Base-by-base conservation (phyloP, 2,888 invertebrate genomes). In the Tricholauxania praeusta region DNA sequence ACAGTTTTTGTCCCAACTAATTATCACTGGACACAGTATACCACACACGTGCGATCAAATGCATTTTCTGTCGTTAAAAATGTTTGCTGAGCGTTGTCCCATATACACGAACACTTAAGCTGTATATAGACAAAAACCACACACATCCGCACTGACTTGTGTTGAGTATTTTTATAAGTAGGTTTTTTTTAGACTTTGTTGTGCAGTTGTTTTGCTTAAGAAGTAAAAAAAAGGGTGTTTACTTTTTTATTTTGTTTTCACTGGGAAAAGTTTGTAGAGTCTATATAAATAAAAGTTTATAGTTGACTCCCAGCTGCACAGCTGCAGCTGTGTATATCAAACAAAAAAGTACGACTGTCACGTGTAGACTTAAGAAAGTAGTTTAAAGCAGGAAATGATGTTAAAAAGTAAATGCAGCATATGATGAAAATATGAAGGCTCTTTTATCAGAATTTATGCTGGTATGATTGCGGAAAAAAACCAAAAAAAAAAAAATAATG, bases 321-420 rank as follows among this genome's bases (percentile, higher is more conserved):
- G 55, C 19, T 28, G 28, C 57, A 57, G 57, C 28, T 28, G 28
- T 28, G 28, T 15, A 19, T 22, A 12, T 12, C 15, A 57, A 4
- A 57, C 19, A 57, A 12, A 57, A 12, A 17, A 57, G 22, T 19
- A 28, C 28, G 12, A 22, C 28, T 57, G 57, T 57, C 28, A 28
- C 22, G 57, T 57, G 14, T 57, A 19, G 57, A 57, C 57, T 28
- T 57, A 57, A 28, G 57, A 57, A 57, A 57, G 57, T n/a, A 57
- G 57, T 57, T 57, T 28, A 57, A 57, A 28, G 57, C 22, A 57
- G 12, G 28, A 57, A 57, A 28, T 57, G 15, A 14, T 28, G 28
- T 28, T 39, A 39, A 39, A 39, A 39, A 39, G 10, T 39, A 39
- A 39, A 39, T 39, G 39, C 39, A 10, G 39, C 7, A 39, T 39